A percentile compares a stretch with the other conserved stretches of the same genome.
phyloP scores from a whole-genome alignment of 2,113 vertebrate genomes.

The Calonectris borealis region DNA sequence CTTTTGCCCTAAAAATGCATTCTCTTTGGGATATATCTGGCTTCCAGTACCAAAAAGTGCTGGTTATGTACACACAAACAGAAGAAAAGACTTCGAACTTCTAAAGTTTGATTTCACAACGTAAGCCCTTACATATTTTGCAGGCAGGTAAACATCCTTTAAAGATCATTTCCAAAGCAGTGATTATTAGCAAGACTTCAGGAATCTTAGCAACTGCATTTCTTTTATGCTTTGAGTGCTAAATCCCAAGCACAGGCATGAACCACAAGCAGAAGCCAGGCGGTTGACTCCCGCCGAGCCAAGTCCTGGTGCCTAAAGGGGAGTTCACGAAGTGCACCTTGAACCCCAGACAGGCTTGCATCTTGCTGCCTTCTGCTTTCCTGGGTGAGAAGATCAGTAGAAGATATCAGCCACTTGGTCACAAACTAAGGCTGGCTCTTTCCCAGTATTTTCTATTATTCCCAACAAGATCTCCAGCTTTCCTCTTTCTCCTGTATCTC shows the following conservation, averaged over 20 bases:
- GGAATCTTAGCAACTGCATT: not conserved
- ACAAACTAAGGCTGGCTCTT: not conserved
- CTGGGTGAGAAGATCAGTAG: not conserved
- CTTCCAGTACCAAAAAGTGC: not conserved
- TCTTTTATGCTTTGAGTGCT: not conserved
- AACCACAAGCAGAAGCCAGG: not conserved
- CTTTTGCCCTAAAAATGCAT: not conserved
- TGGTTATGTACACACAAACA: not conserved
- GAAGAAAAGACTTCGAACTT: not conserved
- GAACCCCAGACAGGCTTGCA: not conserved
- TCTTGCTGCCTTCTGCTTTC: constrained; percentile 8
- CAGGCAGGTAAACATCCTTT: not conserved
- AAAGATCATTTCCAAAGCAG: not conserved
- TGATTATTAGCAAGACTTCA: not conserved
- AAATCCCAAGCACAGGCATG: not conserved
- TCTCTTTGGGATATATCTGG: not conserved
- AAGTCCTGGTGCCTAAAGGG: not conserved
- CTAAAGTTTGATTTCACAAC: not conserved
- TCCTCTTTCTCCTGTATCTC: not conserved
- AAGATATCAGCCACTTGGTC: not conserved
- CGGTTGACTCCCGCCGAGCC: not conserved
- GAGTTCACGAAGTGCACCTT: not conserved
- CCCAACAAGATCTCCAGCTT: not conserved
- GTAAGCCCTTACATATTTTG: not conserved
- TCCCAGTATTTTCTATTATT: not conserved